Conservation (phyloP, 2,113 vertebrate genomes). For the Bambusicola thoracicus region DNA sequence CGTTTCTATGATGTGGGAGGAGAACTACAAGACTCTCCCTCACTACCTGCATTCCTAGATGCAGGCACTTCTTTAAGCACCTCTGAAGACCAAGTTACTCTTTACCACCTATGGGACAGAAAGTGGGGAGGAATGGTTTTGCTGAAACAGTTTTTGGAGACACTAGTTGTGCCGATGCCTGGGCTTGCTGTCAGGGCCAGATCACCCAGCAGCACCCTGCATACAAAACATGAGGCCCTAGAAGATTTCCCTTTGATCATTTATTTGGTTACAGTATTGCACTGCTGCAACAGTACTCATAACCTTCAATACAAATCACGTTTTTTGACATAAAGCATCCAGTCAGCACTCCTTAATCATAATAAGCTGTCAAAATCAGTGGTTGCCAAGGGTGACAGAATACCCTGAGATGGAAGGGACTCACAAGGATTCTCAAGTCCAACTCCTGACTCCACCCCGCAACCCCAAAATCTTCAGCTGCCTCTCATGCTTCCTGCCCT, state of each 20-base stretch:
- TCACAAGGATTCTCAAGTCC: neutral
- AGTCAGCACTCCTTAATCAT: neutral
- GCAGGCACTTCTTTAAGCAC: too few species aligned
- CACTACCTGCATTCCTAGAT: neutral
- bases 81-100: neutral
- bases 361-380: neutral
- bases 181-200: neutral
- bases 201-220: neutral
- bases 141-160: neutral
- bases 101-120: neutral
- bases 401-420: too few species aligned
- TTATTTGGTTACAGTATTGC: neutral
- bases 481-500: neutral
- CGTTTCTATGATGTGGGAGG: rapidly evolving
- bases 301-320: neutral
- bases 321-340: neutral
- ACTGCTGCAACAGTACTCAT: neutral
- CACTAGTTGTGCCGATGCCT: too few species aligned
- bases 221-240: neutral
- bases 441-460: neutral
- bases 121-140: neutral
- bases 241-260: neutral
- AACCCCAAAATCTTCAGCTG: neutral
- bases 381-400: too few species aligned
- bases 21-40: neutral